Conservation (phyloP, 2,797 vertebrate species). For the Enteromius mattozi region DNA sequence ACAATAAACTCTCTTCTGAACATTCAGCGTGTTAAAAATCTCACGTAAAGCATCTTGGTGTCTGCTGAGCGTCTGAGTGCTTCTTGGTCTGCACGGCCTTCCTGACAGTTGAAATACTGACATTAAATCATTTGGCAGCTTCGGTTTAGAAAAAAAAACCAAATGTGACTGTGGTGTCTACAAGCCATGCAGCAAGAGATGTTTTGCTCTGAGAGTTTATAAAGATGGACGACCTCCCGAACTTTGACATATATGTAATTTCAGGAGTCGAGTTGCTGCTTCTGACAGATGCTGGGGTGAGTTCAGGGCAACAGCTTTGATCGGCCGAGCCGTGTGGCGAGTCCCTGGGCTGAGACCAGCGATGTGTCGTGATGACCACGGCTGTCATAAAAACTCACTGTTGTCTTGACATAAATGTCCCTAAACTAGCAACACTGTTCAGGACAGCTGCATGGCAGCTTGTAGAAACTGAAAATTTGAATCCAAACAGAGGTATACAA, state of each 20-base stretch:
- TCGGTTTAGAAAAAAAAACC: slow-evolving; percentile 24
- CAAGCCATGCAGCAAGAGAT: slow-evolving; percentile 62
- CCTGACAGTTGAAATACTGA: slow-evolving; percentile 43
- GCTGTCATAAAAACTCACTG: slow-evolving; percentile 42
- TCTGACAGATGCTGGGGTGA: slow-evolving; percentile 47
- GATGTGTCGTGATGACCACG: slow-evolving; percentile 20
- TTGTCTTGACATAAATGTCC: slow-evolving; percentile 23
- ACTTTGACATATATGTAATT: slow-evolving; percentile 44
- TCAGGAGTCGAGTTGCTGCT: slow-evolving; percentile 41
- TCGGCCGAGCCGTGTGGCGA: slow-evolving; percentile 81
- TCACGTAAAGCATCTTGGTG: slow-evolving; percentile 73
- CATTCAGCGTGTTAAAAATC: slow-evolving; percentile 65
- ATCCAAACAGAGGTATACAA: slow-evolving; percentile 7
- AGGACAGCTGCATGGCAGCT: slow-evolving; percentile 26
- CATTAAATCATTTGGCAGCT: slow-evolving; percentile 41
- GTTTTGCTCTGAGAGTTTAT: slow-evolving; percentile 47
- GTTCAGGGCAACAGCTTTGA: slow-evolving; percentile 79
- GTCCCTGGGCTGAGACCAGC: slow-evolving; percentile 54
- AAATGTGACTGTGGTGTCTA: slow-evolving; percentile 47
- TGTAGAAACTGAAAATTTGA: slow-evolving; percentile 10
- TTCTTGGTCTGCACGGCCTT: slow-evolving; percentile 70
- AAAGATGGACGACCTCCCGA: slow-evolving; percentile 25
- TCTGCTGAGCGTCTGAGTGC: slow-evolving; percentile 75
- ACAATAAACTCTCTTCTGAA: slow-evolving; percentile 53
- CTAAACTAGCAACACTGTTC: not conserved